A percentile compares a stretch with the other conserved stretches of the same genome.
Evolutionary conservation across 2,797 vertebrate genomes (phyloP).

Genomic region (Rhyacichthys aspro): DNA sequence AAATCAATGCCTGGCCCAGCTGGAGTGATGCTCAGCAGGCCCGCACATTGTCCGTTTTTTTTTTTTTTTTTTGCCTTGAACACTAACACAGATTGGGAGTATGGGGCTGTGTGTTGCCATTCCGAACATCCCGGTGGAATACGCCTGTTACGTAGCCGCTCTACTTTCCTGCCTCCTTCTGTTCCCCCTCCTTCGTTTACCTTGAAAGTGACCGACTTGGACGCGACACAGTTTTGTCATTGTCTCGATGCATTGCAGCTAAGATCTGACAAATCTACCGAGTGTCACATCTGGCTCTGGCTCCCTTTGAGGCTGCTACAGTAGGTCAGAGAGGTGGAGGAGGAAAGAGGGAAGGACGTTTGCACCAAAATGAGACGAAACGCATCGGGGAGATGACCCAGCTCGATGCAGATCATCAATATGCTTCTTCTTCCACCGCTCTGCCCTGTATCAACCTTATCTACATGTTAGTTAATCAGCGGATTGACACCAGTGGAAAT

Average conservation of each 20-base stretch:
- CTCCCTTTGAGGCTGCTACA: conserved; percentile 28
- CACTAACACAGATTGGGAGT: conserved; percentile 57
- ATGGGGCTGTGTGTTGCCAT: conserved; percentile 46
- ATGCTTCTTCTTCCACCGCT: conserved; percentile 48
- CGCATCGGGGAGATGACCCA: conserved; percentile 2
- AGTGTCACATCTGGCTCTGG: conserved; percentile 57
- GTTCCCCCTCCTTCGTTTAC: conserved; percentile 16
- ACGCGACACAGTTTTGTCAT: conserved; percentile 47
- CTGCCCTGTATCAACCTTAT: conserved; percentile 46
- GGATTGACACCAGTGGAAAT: conserved; percentile 74
- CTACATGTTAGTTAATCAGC: conserved; percentile 66
- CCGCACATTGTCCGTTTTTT: conserved; percentile 66
- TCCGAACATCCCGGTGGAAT: conserved; percentile 45
- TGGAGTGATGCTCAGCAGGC: conserved; percentile 47
- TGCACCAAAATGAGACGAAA: conserved; percentile 5
- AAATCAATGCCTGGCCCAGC: conserved; percentile 65
- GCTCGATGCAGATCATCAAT: conserved; percentile 57
- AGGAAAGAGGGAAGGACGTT: conserved; percentile 23
- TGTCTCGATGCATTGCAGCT: conserved; percentile 50
- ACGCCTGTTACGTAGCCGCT: conserved; percentile 51
- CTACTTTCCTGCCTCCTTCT: conserved; percentile 45
- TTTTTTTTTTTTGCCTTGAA: conserved; percentile 61
- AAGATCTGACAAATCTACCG: conserved; percentile 53
- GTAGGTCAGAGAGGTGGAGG: conserved; percentile 38
- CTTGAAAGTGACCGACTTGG: conserved; percentile 6